Evolutionary conservation across 2,888 invertebrate species (phyloP), one percentile per base, ranked within the genome.

Genomic region (Frankliniella fusca): DNA sequence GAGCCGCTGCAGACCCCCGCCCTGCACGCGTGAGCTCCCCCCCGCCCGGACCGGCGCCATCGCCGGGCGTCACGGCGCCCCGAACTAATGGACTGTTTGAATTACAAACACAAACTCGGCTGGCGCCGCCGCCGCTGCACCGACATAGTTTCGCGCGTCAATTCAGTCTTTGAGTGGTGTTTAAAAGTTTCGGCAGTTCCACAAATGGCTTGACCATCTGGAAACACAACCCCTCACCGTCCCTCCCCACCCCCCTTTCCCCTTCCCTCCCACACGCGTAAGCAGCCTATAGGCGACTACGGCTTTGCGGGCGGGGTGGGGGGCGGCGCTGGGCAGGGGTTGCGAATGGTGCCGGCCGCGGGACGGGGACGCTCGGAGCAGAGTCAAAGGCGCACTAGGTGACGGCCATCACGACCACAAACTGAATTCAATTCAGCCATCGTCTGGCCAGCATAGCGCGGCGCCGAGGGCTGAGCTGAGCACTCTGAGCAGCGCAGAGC

Each of bases 91-190:
- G 61, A 61, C 61, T 61, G 61, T 61, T 61, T 61, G 61, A 18
- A 61, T 61, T 61, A 61, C 10, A 61, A 61, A 61, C 61, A 18
- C 61, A 18, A 18, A 11, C 18, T 11, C 61, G 15, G 61, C 61
- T 61, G 61, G 20, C 54, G 54, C 54, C 54, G 54, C 54, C 54
- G 54, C 54, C 38, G 38, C 61, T 61, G 61, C 61, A 61, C 15
- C 61, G 12, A n/a, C 61, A 61, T 61, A 61, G 61, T 61, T 61
- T 61, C 61, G 61, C 38, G 38, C 61, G 61, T 61, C 61, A 61
- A 61, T 61, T 61, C 61, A 61, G 61, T 61, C 61, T 61, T 61
- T 61, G 61, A 61, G 61, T 61, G 61, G 61, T 61, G 61, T 61
- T 61, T 61, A 61, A 61, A 61, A 61, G 61, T 61, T 61, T 61